phyloP scores from a whole-genome alignment of 2,113 vertebrate species.

The Dicerorhinus sumatrensis region DNA sequence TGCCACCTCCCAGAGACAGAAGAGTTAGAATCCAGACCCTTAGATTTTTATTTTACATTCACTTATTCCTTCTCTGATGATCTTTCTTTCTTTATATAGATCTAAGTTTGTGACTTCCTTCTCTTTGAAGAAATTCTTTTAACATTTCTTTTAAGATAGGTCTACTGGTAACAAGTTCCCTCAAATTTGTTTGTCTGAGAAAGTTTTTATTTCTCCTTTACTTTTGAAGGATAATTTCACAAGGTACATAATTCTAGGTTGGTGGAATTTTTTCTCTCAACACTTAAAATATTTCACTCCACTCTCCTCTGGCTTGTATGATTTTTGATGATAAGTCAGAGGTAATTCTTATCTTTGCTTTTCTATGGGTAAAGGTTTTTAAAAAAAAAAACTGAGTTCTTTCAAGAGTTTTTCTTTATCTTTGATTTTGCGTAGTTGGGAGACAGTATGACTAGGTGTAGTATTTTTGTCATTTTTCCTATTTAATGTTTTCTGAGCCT shows the following conservation, averaged over 20 bases:
- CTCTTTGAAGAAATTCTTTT: not conserved
- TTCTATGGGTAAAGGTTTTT: not conserved
- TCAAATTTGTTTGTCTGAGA: not conserved
- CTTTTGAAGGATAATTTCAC: not conserved
- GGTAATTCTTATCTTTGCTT: not conserved
- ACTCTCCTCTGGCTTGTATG: not conserved
- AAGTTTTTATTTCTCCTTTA: not conserved
- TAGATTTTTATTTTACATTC: not conserved
- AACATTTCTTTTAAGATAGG: not conserved
- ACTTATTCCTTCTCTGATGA: not conserved
- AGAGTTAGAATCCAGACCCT: not conserved
- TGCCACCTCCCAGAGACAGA: not conserved
- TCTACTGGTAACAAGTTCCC: not conserved
- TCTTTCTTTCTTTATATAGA: not conserved
- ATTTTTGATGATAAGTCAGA: not conserved
- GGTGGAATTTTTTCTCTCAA: not conserved
- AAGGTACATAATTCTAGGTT: not conserved
- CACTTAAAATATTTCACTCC: not conserved
- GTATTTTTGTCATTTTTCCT: not conserved
- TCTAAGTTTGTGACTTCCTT: not conserved
- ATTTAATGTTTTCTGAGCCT: not conserved
- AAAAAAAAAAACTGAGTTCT: not conserved
- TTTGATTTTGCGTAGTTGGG: not conserved
- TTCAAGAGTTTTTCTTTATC: not conserved
- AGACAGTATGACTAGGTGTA: not conserved